These are phyloP conservation scores for Intellagama lesueurii DNA, from an alignment of 2,797 vertebrate genomes.

Conservation along the genomic window DNA sequence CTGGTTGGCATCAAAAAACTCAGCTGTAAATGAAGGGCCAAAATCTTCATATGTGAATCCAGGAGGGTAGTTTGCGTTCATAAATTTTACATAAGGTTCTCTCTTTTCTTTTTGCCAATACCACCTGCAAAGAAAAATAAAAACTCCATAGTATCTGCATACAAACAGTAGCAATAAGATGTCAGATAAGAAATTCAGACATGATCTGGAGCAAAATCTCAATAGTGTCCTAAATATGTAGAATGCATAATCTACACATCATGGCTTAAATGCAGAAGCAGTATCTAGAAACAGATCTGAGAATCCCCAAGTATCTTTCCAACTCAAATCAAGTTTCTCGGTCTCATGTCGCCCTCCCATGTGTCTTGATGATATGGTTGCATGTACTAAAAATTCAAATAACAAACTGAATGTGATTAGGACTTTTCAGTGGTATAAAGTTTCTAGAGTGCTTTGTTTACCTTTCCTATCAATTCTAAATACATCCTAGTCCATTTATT, in stretches of 20 bases:
- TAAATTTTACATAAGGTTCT: constrained; percentile 86
- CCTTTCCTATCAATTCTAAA: neutral
- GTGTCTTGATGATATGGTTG: neutral
- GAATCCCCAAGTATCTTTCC: neutral
- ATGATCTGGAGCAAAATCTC: neutral
- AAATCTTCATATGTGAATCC: constrained; percentile 92
- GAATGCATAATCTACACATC: neutral
- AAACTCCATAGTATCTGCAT: neutral
- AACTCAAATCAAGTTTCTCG: neutral
- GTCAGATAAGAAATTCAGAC: neutral
- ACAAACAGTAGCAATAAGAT: neutral
- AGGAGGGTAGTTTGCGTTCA: constrained; percentile 90
- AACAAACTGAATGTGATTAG: neutral
- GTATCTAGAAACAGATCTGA: neutral
- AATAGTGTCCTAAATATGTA: neutral
- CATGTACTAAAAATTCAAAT: neutral
- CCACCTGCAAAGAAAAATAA: constrained; percentile 81
- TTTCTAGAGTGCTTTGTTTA: neutral
- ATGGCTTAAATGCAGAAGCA: neutral
- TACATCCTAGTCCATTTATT: neutral
- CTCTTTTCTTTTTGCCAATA: constrained; percentile 87
- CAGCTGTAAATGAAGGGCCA: constrained; percentile 87
- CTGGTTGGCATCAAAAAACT: constrained; percentile 88
- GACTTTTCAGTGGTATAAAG: neutral
- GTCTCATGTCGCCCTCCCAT: too few relatives aligned